Evolutionary conservation across 2,888 invertebrate species (phyloP).

Genomic region (Dione juno): DNA sequence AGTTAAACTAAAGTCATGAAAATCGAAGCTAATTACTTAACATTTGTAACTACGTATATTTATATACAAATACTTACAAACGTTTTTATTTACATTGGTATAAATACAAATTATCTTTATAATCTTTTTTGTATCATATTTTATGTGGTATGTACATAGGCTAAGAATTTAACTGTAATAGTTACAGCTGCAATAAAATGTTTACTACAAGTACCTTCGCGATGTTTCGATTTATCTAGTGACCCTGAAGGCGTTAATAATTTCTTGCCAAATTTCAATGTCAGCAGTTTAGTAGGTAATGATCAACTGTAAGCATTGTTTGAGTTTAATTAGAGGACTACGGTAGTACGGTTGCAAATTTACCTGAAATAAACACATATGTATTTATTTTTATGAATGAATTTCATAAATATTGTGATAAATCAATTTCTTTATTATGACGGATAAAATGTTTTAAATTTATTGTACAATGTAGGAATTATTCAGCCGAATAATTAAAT

Average conservation of each 20-base stretch:
- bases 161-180: background rate
- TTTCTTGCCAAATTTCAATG: conserved; percentile 15
- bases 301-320: background rate
- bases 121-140: too few relatives aligned
- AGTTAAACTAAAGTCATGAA: background rate
- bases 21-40: background rate
- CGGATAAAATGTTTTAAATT: too few relatives aligned
- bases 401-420: too few relatives aligned
- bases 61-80: background rate
- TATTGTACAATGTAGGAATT: background rate
- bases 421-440: too few relatives aligned
- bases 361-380: too few relatives aligned
- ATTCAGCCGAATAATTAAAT: background rate
- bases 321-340: background rate
- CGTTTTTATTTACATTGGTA: background rate
- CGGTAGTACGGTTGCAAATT: background rate
- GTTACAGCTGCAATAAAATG: background rate
- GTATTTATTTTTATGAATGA: too few relatives aligned
- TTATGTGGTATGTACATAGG: too few relatives aligned
- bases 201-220: background rate
- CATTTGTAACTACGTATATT: too few relatives aligned
- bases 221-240: background rate
- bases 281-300: background rate
- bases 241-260: background rate
- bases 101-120: too few relatives aligned